A percentile compares a stretch with the other conserved stretches of the same genome.
Evolutionary conservation across 2,113 vertebrate species (phyloP).

Genomic region (Limnothrissa miodon): DNA sequence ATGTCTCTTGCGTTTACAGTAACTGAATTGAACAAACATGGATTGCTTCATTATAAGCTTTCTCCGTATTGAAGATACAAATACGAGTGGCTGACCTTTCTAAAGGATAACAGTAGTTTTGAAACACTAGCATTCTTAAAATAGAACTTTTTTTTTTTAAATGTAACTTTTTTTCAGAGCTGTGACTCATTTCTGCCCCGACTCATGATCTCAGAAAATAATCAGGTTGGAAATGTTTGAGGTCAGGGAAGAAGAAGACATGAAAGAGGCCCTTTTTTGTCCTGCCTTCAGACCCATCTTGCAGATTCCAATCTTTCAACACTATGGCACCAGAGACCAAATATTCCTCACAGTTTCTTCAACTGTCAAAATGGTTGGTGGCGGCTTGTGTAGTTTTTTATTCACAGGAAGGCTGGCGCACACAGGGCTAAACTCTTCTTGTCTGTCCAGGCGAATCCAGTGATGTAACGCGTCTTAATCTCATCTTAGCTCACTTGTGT

Average conservation of each 20-base stretch:
- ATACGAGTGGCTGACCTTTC: not conserved
- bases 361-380: slow-evolving; percentile 10
- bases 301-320: slow-evolving; percentile 16
- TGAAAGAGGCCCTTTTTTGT: not conserved
- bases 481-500: slow-evolving; percentile 39
- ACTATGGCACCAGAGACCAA: slow-evolving; percentile 42
- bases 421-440: slow-evolving; percentile 25
- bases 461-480: slow-evolving; percentile 47
- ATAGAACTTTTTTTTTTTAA: not conserved
- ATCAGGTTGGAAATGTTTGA: not conserved
- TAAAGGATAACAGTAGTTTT: not conserved
- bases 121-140: not conserved
- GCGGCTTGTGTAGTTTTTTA: slow-evolving; percentile 27
- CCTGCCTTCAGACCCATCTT: not conserved
- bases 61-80: not conserved
- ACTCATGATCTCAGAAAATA: not conserved
- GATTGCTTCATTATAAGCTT: not conserved
- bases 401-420: slow-evolving; percentile 37
- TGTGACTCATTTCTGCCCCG: slow-evolving; percentile 6
- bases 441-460: slow-evolving; percentile 32
- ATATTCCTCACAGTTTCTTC: slow-evolving; percentile 18
- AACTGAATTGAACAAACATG: not conserved
- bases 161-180: not conserved
- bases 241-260: not conserved
- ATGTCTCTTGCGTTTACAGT: not conserved